Evolutionary conservation across 2,888 invertebrate genomes (phyloP), one percentile per base, ranked within the genome.

Genomic region (Bombylius discolor): DNA sequence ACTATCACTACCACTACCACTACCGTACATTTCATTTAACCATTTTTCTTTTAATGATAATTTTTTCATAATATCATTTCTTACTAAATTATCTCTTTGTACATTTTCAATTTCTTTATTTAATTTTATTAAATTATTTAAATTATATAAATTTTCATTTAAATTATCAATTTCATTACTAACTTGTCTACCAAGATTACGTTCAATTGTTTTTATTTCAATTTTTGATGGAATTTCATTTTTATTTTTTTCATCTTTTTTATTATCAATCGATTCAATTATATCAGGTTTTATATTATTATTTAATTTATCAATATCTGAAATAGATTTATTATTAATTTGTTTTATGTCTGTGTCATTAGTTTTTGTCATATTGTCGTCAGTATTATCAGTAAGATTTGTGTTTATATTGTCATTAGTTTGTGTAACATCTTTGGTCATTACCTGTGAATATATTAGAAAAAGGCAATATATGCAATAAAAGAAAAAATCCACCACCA

Each of bases 31-130:
- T 8, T 42, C 39, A 5, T 42, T 8, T 50, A 74, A 58, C 74
- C 74, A 74, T 59, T 74, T 70, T 53, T 74, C 73, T 56, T 74
- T 74, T 13, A 74, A 64, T 1, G 70, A 70, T 3, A 74, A 59
- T 59, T 74, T 74, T 50, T 68, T 71, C 54, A 72, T 64, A 45
- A 74, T 74, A 57, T 74, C 74, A 58, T 69, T 72, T 51, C 67
- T 71, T 4, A 74, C 72, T 9, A 71, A 59, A 59, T 70, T 71
- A 47, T 74, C 72, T 53, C 72, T 72, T 51, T 70, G 70, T 58
- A 74, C 59, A 47, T 65, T 67, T 51, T 72, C 70, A 5, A 74
- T 63, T 56, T 74, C 73, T 50, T 72, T 74, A 52, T 68, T 72
- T 66, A 74, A 65, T 62, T 72, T 73, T n/a, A 73, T 66, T 59